phyloP scores from a whole-genome alignment of 1,140 invertebrate genomes.

The Brachionus paranguensis region DNA sequence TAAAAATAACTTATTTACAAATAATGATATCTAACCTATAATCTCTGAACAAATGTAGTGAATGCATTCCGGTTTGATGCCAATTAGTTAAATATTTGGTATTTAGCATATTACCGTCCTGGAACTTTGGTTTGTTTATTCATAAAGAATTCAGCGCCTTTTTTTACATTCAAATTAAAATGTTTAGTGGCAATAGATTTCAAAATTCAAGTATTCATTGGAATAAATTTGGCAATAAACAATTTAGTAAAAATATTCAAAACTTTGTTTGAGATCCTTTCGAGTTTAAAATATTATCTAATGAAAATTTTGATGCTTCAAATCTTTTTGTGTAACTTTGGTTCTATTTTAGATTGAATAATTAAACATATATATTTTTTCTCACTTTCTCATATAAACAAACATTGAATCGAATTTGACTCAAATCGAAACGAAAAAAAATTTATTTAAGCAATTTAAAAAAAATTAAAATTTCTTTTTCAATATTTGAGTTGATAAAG shows the following conservation, averaged over 20 bases:
- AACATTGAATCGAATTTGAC: conserved; percentile 21
- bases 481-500: not conserved
- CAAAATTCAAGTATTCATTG: not conserved
- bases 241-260: conserved; percentile 11
- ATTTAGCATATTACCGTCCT: not conserved
- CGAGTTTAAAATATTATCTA: conserved; percentile 10
- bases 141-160: not conserved
- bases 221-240: not conserved
- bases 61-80: not conserved
- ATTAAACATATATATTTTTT: not conserved
- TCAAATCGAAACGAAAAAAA: not conserved
- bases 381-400: not conserved
- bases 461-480: not conserved
- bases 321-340: not conserved
- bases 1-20: not conserved
- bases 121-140: not conserved
- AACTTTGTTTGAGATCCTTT: not conserved
- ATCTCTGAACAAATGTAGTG: not conserved
- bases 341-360: not conserved
- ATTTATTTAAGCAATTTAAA: conserved; percentile 6
- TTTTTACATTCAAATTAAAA: not conserved
- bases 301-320: not conserved
- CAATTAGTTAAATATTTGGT: not conserved
- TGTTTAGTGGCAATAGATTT: not conserved
- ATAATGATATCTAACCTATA: not conserved